Evolutionary conservation across 2,113 vertebrate genomes (phyloP).

Genomic region (Chitala chitala): DNA sequence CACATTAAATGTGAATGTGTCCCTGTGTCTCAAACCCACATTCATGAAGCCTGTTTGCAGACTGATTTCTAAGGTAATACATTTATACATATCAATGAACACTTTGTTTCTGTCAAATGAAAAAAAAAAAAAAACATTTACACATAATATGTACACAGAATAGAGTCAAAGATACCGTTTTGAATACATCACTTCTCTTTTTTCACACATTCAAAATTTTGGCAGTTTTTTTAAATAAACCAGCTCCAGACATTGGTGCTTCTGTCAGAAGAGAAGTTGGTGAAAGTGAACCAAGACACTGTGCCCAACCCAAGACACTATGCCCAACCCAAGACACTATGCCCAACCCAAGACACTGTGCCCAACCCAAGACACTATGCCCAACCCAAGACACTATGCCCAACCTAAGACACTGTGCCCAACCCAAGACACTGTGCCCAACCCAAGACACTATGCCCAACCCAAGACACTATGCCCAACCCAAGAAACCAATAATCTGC

Average conservation of each 20-base stretch:
- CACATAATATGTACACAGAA: constrained; percentile 20
- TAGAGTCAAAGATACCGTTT: not conserved
- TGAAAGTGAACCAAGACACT: too few relatives aligned
- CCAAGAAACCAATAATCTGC: too few relatives aligned
- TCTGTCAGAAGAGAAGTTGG: not conserved
- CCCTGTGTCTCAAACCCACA: constrained; percentile 3
- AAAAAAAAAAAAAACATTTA: not conserved
- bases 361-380: too few relatives aligned
- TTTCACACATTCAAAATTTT: not conserved
- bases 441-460: too few relatives aligned
- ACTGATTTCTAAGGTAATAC: constrained; percentile 16
- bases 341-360: too few relatives aligned
- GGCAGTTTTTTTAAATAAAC: constrained; percentile 27
- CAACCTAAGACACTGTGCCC: too few relatives aligned
- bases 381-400: too few relatives aligned
- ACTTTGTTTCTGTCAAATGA: constrained; percentile 23
- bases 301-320: not conserved
- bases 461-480: too few relatives aligned
- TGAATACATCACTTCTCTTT: constrained; percentile 3
- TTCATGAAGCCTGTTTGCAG: not conserved
- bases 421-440: too few relatives aligned
- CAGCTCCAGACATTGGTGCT: not conserved
- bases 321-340: too few relatives aligned
- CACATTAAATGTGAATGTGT: not conserved
- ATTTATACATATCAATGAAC: constrained; percentile 20